These are phyloP conservation scores for Muraenolepis orangiensis DNA, from an alignment of 2,797 vertebrate species.

Conservation along the genomic window DNA sequence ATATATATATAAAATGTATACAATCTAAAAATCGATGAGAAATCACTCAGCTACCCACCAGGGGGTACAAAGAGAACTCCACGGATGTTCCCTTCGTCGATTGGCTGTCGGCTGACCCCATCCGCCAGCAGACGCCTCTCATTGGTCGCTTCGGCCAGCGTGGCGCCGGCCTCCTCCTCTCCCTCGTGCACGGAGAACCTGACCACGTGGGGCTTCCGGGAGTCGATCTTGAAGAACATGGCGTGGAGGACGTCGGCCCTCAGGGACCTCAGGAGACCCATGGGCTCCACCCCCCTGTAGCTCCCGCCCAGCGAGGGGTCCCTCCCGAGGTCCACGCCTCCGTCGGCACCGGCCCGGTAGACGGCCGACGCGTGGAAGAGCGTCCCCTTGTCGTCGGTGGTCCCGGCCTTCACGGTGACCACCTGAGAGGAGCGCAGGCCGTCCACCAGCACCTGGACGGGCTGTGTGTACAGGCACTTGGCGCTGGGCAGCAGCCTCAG, in stretches of 20 bases:
- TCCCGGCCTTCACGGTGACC: conserved; percentile 64
- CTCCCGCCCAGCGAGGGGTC: conserved; percentile 68
- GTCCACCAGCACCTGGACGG: conserved; percentile 62
- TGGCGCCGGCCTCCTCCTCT: not conserved
- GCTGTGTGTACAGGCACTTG: conserved; percentile 58
- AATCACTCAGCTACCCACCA: conserved; percentile 23
- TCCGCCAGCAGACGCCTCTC: conserved; percentile 48
- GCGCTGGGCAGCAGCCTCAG: conserved; percentile 46
- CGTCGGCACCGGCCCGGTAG: conserved; percentile 64
- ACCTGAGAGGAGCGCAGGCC: conserved; percentile 65
- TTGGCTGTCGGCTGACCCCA: conserved; percentile 22
- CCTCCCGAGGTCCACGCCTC: conserved; percentile 64
- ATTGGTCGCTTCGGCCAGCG: conserved; percentile 43
- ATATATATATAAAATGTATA: not conserved
- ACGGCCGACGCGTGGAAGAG: conserved; percentile 65
- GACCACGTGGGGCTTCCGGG: conserved; percentile 62
- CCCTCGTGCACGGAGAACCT: conserved; percentile 58
- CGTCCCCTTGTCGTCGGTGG: conserved; percentile 68
- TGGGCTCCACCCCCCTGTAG: conserved; percentile 71
- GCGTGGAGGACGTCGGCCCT: conserved; percentile 35
- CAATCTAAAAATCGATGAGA: not conserved
- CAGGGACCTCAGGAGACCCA: conserved; percentile 78
- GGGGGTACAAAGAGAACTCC: conserved; percentile 53
- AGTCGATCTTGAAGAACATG: conserved; percentile 57
- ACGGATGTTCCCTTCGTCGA: conserved; percentile 33